A percentile compares a stretch with the other conserved stretches of the same genome.
Evolutionary conservation across 2,797 vertebrate genomes (phyloP).

Genomic region (Apogon talboti): DNA sequence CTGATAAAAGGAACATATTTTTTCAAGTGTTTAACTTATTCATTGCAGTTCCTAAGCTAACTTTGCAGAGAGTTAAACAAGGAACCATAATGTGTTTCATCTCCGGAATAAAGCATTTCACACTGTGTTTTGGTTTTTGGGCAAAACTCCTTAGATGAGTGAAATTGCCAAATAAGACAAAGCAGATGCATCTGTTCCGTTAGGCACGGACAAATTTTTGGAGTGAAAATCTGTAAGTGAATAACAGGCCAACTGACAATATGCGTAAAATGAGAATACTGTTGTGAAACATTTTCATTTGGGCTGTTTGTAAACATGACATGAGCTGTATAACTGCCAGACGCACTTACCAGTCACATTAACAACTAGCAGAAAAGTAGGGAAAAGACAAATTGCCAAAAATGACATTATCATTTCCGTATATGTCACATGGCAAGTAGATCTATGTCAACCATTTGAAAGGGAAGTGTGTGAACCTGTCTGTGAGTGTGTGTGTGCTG

Average conservation of each 20-base stretch:
- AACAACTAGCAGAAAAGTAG: slow-evolving; percentile 67
- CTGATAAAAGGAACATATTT: slow-evolving; percentile 35
- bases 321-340: slow-evolving; percentile 64
- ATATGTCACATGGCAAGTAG: slow-evolving; percentile 90
- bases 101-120: slow-evolving; percentile 55
- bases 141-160: slow-evolving; percentile 52
- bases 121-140: slow-evolving; percentile 59
- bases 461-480: slow-evolving; percentile 65
- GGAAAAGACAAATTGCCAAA: slow-evolving; percentile 83
- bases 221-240: slow-evolving; percentile 48
- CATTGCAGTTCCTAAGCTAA: slow-evolving; percentile 26
- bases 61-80: slow-evolving; percentile 20
- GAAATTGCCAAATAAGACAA: slow-evolving; percentile 71
- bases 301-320: slow-evolving; percentile 82
- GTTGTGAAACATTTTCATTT: slow-evolving; percentile 81
- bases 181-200: slow-evolving; percentile 71
- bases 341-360: slow-evolving; percentile 75
- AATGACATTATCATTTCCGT: slow-evolving; percentile 92
- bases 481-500: slow-evolving; percentile 20
- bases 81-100: slow-evolving; percentile 60
- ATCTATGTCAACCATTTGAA: slow-evolving; percentile 87
- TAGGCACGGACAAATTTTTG: slow-evolving; percentile 54
- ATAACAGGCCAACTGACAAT: slow-evolving; percentile 68
- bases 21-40: slow-evolving; percentile 17
- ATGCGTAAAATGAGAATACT: slow-evolving; percentile 63